Percentiles rank a stretch among this genome's conserved stretches.
These are phyloP conservation scores for Melitaea athalia DNA, from an alignment of 2,888 invertebrate species.

Conservation along the genomic window DNA sequence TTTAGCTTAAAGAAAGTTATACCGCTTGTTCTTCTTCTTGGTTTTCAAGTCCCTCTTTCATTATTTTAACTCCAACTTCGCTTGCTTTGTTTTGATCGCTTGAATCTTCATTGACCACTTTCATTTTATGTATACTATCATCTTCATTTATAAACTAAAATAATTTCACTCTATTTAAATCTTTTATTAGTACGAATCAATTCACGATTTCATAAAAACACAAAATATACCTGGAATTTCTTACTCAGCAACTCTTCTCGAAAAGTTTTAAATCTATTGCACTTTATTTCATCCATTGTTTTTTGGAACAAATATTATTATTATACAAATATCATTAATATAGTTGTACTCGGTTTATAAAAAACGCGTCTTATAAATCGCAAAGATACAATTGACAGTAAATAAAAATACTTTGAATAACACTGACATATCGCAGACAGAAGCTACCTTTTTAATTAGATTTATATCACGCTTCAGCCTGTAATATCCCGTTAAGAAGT, in stretches of 20 bases:
- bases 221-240: background rate
- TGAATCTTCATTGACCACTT: constrained; percentile 8
- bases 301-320: background rate
- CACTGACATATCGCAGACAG: too few relatives aligned
- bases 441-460: too few relatives aligned
- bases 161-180: background rate
- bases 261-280: constrained; percentile 4
- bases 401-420: too few relatives aligned
- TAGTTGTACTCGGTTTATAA: background rate
- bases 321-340: background rate
- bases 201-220: too few relatives aligned
- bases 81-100: constrained; percentile 11
- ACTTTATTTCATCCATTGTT: background rate
- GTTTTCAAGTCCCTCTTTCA: background rate
- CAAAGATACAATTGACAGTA: background rate
- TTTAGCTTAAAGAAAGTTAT: background rate
- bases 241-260: constrained; percentile 7
- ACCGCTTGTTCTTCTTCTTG: background rate
- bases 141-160: constrained; percentile 4
- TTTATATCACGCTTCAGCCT: too few relatives aligned
- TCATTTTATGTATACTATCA: constrained; percentile 14
- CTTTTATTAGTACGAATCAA: too few relatives aligned
- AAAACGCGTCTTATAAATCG: too few relatives aligned
- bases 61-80: background rate
- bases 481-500: too few relatives aligned